phyloP scores from a whole-genome alignment of 2,888 invertebrate genomes.

The Crioceris asparagi region DNA sequence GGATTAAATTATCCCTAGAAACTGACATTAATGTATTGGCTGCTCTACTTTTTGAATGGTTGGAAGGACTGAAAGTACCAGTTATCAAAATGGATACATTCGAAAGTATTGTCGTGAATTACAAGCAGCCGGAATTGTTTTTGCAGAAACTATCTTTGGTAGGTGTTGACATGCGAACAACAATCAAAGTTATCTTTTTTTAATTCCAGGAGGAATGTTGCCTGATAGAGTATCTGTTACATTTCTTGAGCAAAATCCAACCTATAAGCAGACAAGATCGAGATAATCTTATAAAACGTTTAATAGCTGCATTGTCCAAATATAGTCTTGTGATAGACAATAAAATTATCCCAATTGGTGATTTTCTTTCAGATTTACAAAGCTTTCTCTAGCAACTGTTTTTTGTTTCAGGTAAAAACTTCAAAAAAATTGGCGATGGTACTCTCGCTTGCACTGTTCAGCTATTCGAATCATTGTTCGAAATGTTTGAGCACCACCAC shows the following conservation, averaged over 20 bases:
- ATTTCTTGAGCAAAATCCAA: slow-evolving; percentile 56
- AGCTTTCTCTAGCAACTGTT: too few species aligned
- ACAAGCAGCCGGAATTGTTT: slow-evolving; percentile 51
- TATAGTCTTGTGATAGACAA: slow-evolving; percentile 46
- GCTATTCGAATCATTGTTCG: slow-evolving; percentile 43
- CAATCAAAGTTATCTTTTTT: slow-evolving; percentile 4
- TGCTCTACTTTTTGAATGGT: slow-evolving; percentile 62
- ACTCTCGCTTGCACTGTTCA: slow-evolving; percentile 44
- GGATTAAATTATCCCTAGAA: slow-evolving; percentile 54
- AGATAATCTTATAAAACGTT: slow-evolving; percentile 49
- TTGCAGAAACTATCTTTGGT: slow-evolving; percentile 47
- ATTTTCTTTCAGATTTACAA: too few species aligned
- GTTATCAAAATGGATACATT: slow-evolving; percentile 56
- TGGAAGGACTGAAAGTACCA: slow-evolving; percentile 61
- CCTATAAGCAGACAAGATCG: slow-evolving; percentile 50
- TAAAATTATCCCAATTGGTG: slow-evolving; percentile 39
- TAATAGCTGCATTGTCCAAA: slow-evolving; percentile 58
- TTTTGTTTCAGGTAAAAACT: slow-evolving; percentile 33
- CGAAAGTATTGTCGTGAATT: slow-evolving; percentile 52
- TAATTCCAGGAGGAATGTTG: slow-evolving; percentile 51
- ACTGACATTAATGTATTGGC: slow-evolving; percentile 50
- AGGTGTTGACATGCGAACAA: slow-evolving; percentile 18
- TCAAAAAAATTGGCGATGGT: slow-evolving; percentile 46
- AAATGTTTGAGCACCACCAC: slow-evolving; percentile 42
- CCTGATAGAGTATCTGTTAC: slow-evolving; percentile 60